Conservation (phyloP, 2,113 vertebrate genomes). For the Pionites leucogaster region DNA sequence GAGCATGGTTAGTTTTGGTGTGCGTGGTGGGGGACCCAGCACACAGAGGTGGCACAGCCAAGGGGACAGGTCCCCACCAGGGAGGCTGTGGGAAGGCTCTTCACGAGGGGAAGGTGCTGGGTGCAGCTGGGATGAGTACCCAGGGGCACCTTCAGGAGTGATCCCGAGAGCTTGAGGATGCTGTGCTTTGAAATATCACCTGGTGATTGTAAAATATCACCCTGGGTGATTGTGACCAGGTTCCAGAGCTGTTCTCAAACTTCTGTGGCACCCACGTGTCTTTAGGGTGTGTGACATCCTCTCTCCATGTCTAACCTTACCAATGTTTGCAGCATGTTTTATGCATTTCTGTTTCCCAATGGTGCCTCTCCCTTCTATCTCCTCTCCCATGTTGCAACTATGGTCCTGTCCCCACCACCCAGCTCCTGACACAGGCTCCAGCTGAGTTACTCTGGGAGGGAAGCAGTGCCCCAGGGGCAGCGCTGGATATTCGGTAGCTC, state of each 20-base stretch:
- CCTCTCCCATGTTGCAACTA: neutral
- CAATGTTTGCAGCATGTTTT: rapidly evolving
- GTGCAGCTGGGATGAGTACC: rapidly evolving
- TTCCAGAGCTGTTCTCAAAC: neutral
- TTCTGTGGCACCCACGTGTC: rapidly evolving
- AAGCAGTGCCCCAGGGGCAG: neutral
- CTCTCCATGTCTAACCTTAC: neutral
- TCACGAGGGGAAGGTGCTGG: neutral
- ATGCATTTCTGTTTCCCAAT: neutral
- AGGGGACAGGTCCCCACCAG: neutral
- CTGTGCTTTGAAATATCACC: neutral
- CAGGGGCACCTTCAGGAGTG: neutral
- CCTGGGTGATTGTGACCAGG: neutral
- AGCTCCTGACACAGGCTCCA: neutral
- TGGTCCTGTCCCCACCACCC: neutral
- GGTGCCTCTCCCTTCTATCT: neutral
- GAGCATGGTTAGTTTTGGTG: neutral
- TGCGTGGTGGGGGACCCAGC: neutral
- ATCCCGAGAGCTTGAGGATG: rapidly evolving
- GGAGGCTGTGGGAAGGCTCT: neutral
- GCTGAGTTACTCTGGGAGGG: neutral
- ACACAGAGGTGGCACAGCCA: neutral
- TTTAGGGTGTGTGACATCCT: rapidly evolving
- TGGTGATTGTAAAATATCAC: neutral
- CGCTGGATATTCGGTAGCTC: neutral